A percentile compares a stretch with the other conserved stretches of the same genome.
Conservation (phyloP, 2,888 invertebrate species). For the Ormyrus thymus region DNA sequence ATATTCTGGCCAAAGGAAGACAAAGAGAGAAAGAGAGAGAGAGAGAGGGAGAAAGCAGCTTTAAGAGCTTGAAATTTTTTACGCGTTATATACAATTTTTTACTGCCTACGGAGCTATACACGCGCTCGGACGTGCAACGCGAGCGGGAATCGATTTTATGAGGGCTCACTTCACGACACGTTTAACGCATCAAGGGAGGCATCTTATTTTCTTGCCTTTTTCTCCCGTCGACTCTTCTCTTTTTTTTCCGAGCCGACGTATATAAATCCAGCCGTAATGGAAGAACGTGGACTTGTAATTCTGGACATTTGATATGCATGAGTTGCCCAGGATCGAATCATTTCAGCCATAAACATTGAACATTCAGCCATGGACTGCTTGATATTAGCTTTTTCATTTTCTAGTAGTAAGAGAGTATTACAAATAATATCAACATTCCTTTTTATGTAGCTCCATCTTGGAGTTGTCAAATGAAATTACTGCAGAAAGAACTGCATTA, state of each 20-base stretch:
- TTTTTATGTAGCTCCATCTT: no score
- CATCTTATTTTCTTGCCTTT: slow-evolving; percentile 35
- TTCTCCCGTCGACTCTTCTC: background rate
- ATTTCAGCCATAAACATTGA: slow-evolving; percentile 21
- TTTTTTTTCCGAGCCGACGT: background rate
- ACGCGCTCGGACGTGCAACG: background rate
- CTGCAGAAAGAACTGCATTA: no score
- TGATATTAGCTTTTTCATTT: slow-evolving; percentile 21
- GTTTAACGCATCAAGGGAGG: slow-evolving; percentile 26
- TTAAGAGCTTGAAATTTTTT: slow-evolving; percentile 35
- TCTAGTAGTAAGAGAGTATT: background rate
- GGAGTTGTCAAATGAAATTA: no score
- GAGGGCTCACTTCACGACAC: slow-evolving; percentile 36
- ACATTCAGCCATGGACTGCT: background rate
- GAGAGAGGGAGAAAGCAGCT: background rate
- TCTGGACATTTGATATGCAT: slow-evolving; percentile 42
- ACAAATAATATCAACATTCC: no score
- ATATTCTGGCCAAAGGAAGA: background rate
- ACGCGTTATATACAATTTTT: slow-evolving; percentile 24
- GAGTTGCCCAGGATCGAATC: slow-evolving; percentile 32
- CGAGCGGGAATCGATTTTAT: slow-evolving; percentile 36
- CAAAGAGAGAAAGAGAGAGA: background rate
- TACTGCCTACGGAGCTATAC: slow-evolving; percentile 9
- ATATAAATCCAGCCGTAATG: slow-evolving; percentile 42
- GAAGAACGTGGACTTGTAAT: slow-evolving; percentile 33